Conservation (phyloP, 2,888 invertebrate genomes). For the Sminthurinus aureus region DNA sequence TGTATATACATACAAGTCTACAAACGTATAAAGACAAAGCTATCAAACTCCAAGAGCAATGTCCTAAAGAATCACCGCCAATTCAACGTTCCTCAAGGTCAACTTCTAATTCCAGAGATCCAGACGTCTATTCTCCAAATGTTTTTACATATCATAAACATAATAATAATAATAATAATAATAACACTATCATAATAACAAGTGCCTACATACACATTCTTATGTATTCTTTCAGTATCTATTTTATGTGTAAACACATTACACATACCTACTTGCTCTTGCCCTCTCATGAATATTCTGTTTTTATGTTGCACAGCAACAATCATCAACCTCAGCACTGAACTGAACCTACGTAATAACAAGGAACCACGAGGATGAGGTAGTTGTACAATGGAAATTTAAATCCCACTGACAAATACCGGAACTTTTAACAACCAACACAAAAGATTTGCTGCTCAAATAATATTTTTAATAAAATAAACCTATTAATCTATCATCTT, state of each 20-base stretch:
- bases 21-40: not conserved
- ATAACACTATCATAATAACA: not conserved
- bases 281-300: not conserved
- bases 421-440: too few species aligned
- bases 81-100: conserved; percentile 22
- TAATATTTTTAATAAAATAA: too few species aligned
- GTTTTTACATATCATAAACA: not conserved
- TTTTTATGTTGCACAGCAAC: not conserved
- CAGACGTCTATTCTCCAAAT: not conserved
- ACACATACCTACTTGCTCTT: not conserved
- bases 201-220: not conserved
- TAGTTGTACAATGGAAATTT: too few species aligned
- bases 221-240: not conserved
- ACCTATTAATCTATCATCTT: too few species aligned
- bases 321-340: too few species aligned
- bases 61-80: conserved; percentile 16
- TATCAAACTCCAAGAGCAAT: conserved; percentile 1
- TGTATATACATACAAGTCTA: too few species aligned
- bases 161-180: not conserved
- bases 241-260: not conserved
- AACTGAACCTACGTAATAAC: too few species aligned
- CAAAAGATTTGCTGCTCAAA: too few species aligned
- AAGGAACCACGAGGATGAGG: too few species aligned
- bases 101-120: conserved; percentile 8
- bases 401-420: too few species aligned